These are phyloP conservation scores for Lagodon rhomboides DNA, from an alignment of 2,797 vertebrate genomes.

Conservation along the genomic window DNA sequence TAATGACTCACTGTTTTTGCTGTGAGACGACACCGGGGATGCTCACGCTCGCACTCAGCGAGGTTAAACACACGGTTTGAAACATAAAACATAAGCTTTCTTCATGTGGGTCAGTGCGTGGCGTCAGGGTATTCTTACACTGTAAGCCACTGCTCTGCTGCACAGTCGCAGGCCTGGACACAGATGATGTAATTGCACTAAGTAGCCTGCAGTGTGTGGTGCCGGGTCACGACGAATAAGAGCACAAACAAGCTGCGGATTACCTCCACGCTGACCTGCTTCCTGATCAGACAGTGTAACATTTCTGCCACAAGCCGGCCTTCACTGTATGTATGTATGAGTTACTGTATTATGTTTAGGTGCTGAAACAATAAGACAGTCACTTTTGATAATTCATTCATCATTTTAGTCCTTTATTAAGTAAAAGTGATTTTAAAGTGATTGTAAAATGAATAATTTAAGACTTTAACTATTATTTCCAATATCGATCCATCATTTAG, in stretches of 20 bases:
- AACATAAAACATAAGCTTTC: too few species aligned
- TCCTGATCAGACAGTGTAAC: slow-evolving; percentile 10
- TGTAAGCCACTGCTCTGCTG: neutral
- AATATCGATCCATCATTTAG: neutral
- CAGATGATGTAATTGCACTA: slow-evolving; percentile 30
- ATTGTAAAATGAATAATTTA: too few species aligned
- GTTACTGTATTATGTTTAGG: neutral
- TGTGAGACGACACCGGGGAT: neutral
- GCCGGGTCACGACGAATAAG: slow-evolving; percentile 11
- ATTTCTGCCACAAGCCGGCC: neutral
- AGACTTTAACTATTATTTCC: neutral
- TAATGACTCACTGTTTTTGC: slow-evolving; percentile 10
- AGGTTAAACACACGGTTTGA: neutral
- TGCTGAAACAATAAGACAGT: neutral
- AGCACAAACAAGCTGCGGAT: slow-evolving; percentile 34
- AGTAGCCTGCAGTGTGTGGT: slow-evolving; percentile 15
- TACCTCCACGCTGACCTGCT: neutral
- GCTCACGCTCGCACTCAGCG: neutral
- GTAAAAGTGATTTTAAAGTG: neutral
- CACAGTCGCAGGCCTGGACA: slow-evolving; percentile 22
- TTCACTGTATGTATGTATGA: neutral
- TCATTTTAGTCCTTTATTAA: neutral
- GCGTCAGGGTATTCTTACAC: neutral
- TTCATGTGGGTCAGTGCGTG: slow-evolving; percentile 9
- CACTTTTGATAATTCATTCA: too few species aligned